Percentiles rank a stretch among this genome's conserved stretches.
These are phyloP conservation scores for Fulica atra DNA, from an alignment of 2,113 vertebrate genomes.

Conservation along the genomic window DNA sequence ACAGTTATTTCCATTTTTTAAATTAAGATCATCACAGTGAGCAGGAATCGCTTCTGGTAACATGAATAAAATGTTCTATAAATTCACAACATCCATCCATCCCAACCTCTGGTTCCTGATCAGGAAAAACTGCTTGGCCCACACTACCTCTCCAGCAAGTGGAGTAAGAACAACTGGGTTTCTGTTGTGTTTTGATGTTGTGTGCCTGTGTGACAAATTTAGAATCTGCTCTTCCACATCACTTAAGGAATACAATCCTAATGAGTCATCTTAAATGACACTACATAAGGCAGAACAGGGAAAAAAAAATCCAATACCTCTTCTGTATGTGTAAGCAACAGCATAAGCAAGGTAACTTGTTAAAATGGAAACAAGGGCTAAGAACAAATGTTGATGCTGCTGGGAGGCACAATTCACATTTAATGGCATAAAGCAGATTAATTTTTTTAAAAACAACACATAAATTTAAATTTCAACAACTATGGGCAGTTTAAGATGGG, in stretches of 20 bases:
- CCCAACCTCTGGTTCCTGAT: neutral
- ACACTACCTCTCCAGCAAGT: neutral
- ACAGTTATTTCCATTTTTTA: neutral
- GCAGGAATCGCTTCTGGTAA: neutral
- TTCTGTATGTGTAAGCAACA: neutral
- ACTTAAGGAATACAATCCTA: conserved; percentile 24
- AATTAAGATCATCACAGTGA: neutral
- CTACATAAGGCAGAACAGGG: neutral
- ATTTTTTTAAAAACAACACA: neutral
- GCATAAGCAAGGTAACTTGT: neutral
- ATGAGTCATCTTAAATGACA: conserved; percentile 46
- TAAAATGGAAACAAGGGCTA: neutral
- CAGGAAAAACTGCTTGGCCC: neutral
- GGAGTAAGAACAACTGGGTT: neutral
- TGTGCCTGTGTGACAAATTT: conserved; percentile 33
- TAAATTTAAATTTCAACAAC: neutral
- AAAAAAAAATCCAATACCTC: neutral
- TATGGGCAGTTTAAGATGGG: neutral
- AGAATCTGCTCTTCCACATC: conserved; percentile 29
- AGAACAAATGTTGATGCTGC: neutral
- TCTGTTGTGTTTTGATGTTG: neutral
- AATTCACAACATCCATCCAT: neutral
- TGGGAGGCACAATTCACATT: neutral
- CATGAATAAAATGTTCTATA: neutral
- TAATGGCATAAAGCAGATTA: neutral